These are phyloP conservation scores for Xiphias gladius DNA, from an alignment of 2,113 vertebrate genomes.

Conservation along the genomic window DNA sequence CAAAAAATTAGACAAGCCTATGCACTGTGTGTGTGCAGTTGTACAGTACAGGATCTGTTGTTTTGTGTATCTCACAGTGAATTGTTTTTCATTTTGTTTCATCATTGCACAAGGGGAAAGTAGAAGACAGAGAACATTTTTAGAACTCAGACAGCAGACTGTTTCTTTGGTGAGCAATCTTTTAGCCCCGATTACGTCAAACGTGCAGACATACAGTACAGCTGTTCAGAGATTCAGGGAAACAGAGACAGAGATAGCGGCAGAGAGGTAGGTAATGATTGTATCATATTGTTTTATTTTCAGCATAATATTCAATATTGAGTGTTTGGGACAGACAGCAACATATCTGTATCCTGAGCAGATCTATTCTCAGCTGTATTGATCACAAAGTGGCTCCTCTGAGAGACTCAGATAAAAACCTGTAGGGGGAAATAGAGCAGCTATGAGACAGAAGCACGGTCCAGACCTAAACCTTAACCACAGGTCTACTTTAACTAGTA, in stretches of 20 bases:
- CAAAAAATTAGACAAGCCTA: constrained; percentile 56
- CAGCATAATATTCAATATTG: constrained; percentile 19
- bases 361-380: constrained; percentile 57
- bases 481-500: constrained; percentile 37
- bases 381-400: constrained; percentile 61
- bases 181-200: constrained; percentile 74
- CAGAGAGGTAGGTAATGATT: constrained; percentile 50
- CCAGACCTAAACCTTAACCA: constrained; percentile 39
- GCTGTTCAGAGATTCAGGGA: constrained; percentile 64
- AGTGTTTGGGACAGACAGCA: constrained; percentile 20
- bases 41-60: constrained; percentile 45
- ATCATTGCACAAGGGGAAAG: constrained; percentile 70
- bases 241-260: constrained; percentile 35
- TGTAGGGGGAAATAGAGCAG: constrained; percentile 32
- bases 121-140: constrained; percentile 70
- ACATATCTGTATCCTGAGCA: constrained; percentile 36
- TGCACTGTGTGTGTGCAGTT: constrained; percentile 7
- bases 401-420: constrained; percentile 39
- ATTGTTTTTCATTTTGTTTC: constrained; percentile 78
- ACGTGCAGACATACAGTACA: constrained; percentile 67
- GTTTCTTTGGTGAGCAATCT: constrained; percentile 75
- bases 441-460: constrained; percentile 13
- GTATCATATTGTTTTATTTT: constrained; percentile 51
- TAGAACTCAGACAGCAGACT: constrained; percentile 68
- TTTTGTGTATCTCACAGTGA: constrained; percentile 54